A percentile compares a stretch with the other conserved stretches of the same genome.
Conservation (phyloP, 2,888 invertebrate species). For the Ochropleura leucogaster region DNA sequence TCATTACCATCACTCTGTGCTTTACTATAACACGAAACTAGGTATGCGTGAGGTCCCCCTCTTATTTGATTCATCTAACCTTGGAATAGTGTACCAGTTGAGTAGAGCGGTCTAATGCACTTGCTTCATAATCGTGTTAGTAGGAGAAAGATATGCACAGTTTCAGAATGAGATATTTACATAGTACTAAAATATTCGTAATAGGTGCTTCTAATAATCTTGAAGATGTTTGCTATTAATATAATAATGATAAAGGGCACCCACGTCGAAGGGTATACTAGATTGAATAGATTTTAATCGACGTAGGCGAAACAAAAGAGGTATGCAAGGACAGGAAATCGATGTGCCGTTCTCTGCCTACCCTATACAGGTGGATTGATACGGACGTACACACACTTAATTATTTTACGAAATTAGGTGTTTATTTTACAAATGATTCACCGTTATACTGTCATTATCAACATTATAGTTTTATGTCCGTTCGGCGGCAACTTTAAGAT, state of each 20-base stretch:
- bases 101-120: slow-evolving; percentile 44
- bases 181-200: slow-evolving; percentile 25
- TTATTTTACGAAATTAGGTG: not conserved
- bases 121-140: slow-evolving; percentile 56
- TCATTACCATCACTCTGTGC: slow-evolving; percentile 52
- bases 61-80: slow-evolving; percentile 60
- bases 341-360: slow-evolving; percentile 45
- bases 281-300: slow-evolving; percentile 52
- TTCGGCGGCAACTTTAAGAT: too few relatives aligned
- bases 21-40: slow-evolving; percentile 47
- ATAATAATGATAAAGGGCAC: slow-evolving; percentile 56
- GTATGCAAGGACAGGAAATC: slow-evolving; percentile 61
- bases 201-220: slow-evolving; percentile 30
- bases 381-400: not conserved
- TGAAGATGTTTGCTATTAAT: slow-evolving; percentile 46
- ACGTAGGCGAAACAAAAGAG: slow-evolving; percentile 67
- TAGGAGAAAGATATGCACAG: slow-evolving; percentile 45
- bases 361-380: not conserved
- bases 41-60: slow-evolving; percentile 37
- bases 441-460: too few relatives aligned
- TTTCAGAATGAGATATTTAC: slow-evolving; percentile 30
- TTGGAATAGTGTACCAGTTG: slow-evolving; percentile 47
- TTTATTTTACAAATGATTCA: not conserved
- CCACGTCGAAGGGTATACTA: slow-evolving; percentile 54
- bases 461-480: not conserved